Base-by-base conservation (phyloP, 2,888 invertebrate genomes). In the Chesias legatella region DNA sequence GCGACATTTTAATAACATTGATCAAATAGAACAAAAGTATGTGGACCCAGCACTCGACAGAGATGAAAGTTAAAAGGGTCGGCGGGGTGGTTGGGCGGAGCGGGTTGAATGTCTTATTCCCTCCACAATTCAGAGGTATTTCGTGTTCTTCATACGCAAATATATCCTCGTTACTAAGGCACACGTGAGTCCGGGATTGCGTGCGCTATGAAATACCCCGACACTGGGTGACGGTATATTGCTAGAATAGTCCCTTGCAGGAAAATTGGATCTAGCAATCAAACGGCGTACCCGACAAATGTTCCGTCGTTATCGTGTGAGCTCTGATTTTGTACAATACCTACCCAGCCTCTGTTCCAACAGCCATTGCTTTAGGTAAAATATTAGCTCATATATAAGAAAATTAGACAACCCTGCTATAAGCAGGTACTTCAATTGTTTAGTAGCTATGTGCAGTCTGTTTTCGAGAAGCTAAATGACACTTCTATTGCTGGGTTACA, bases 101-200 rank as follows among this genome's bases (percentile, higher is more conserved):
- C 69, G 84, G 84, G 85, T 84, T 84, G 84, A 86, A 86, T 84
- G 85, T 85, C 88, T 88, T 85, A 85, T 86, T 85, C 82, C 84
- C 85, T 85, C 85, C 83, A 85, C 88, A 85, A 85, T 85, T 86
- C 85, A 82, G 84, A 88, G 85, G 84, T 88, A 88, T 88, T 86
- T 85, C 88, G 84, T 86, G 86, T 88, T 88, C 86, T 88, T 88
- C 88, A 88, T 88, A 88, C 88, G 88, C 88, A 88, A 88, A 88
- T 88, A 88, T 88, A 85, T 88, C 85, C 85, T 86, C 86, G 88
- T 88, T 88, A 88, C 78, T 67, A 71, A 67, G 79, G 81, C 79
- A 80, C 85, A 85, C 84, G 86, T 85, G 84, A 84, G 82, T 69
- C 81, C 65, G 64, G 79, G 81, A 85, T 86, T 86, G 86, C 84